A percentile compares a stretch with the other conserved stretches of the same genome.
phyloP scores from a whole-genome alignment of 2,888 invertebrate species.

The Hydrotaea cyrtoneurina region DNA sequence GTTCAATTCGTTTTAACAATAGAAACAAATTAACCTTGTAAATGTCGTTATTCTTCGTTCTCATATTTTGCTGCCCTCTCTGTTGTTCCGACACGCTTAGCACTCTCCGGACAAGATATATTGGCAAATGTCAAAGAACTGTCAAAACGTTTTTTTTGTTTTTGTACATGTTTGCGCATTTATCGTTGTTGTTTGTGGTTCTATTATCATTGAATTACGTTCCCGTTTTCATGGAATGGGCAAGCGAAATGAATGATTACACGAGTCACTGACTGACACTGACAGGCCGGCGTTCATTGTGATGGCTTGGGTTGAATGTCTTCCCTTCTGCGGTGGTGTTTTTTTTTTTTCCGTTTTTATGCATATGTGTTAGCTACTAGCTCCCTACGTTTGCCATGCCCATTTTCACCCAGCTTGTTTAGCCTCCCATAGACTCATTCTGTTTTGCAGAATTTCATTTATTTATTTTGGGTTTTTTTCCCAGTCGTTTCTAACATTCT shows the following conservation, averaged over 20 bases:
- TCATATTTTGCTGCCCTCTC: not conserved
- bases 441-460: not conserved
- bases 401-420: not conserved
- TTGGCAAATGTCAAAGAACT: slow-evolving; percentile 36
- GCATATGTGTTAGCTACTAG: not conserved
- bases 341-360: no score
- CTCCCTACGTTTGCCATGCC: not conserved
- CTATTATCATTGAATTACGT: not conserved
- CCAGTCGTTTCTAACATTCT: not conserved
- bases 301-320: slow-evolving; percentile 24
- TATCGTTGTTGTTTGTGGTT: not conserved
- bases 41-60: not conserved
- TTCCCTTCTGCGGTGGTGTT: slow-evolving; percentile 6
- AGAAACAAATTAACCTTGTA: not conserved
- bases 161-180: not conserved
- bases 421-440: not conserved
- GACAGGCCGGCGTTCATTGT: not conserved
- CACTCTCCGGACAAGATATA: not conserved
- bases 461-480: not conserved
- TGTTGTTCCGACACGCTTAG: not conserved
- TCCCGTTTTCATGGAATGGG: slow-evolving; percentile 2
- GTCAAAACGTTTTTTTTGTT: slow-evolving; percentile 27
- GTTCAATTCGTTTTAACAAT: not conserved
- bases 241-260: slow-evolving; percentile 3
- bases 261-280: slow-evolving; percentile 28